Evolutionary conservation across 2,113 vertebrate genomes (phyloP).

Genomic region (Bostrychus sinensis): DNA sequence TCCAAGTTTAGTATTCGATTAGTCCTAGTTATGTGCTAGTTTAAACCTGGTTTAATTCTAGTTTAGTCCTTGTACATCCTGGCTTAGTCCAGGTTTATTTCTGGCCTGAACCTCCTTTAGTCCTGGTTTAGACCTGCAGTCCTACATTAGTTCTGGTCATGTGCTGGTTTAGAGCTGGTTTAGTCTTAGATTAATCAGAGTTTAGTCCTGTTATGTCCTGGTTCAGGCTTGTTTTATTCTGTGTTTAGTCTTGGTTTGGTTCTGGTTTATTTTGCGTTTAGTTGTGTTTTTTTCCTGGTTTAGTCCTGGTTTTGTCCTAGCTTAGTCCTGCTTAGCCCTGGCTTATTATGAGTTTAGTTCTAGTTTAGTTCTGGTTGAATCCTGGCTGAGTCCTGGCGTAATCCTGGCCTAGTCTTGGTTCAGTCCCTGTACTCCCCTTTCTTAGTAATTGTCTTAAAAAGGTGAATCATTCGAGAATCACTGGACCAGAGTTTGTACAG

Average conservation of each 20-base stretch:
- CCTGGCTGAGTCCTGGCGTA: neutral
- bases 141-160: too few species aligned
- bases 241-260: too few species aligned
- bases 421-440: too few species aligned
- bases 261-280: neutral
- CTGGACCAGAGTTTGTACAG: constrained; percentile 49
- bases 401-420: neutral
- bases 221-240: neutral
- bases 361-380: neutral
- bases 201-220: neutral
- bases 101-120: neutral
- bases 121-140: too few species aligned
- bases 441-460: too few species aligned
- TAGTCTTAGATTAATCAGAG: neutral
- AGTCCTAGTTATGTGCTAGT: neutral
- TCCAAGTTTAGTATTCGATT: neutral
- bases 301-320: neutral
- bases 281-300: neutral
- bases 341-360: too few species aligned
- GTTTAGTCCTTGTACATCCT: too few species aligned
- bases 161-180: neutral
- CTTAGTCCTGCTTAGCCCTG: too few species aligned
- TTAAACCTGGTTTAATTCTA: neutral
- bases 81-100: too few species aligned
- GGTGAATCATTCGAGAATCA: neutral